Base-by-base conservation (phyloP, 2,797 vertebrate genomes). In the Tiaroga cobitis region DNA sequence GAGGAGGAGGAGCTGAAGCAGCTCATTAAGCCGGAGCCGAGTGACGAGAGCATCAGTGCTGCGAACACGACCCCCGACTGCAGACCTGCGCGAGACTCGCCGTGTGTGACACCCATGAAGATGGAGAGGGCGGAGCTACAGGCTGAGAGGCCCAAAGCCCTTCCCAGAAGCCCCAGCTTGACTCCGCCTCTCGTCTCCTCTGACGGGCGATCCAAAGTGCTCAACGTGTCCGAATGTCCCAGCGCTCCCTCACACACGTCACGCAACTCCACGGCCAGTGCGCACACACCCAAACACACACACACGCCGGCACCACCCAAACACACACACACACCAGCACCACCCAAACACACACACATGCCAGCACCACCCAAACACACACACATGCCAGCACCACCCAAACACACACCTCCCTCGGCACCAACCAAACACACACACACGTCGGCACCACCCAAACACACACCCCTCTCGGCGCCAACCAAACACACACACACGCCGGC, bases 21-120 rank as follows among this genome's bases (percentile, higher is more conserved):
- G 43, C 86, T 86, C 88, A 84, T 89, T 24, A 93, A 90, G 89
- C 87, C 90, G 92, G 93, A 94, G 81, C 82, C 87, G 77, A 24
- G 15, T 1, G 26, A 19, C 3, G 69, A 85, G 37, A 49, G 19
- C 8, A 65, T 65, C 91, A 91, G 89, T 92, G 91, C 92, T 78
- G 9, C 86, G 82, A 91, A 92, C 24, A 91, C 93, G 85, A 15
- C 46, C 46, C 46, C 15, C 13, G 95, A 94, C 90, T 91, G 91
- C 92, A 92, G 91, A 90, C 89, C 92, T 88, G 83, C 92, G 87
- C 93, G 92, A 75, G 87, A 88, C 86, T 65, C 65, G 84, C 92
- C 87, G 49, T 93, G 91, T 81, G 94, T 93, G 88, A 89, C 92
- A 69, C 78, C 89, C 89, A 93, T 93, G 75, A 97, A 96, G 92